These are phyloP conservation scores for Montifringilla adamsi DNA, from an alignment of 2,113 vertebrate species.

Conservation along the genomic window DNA sequence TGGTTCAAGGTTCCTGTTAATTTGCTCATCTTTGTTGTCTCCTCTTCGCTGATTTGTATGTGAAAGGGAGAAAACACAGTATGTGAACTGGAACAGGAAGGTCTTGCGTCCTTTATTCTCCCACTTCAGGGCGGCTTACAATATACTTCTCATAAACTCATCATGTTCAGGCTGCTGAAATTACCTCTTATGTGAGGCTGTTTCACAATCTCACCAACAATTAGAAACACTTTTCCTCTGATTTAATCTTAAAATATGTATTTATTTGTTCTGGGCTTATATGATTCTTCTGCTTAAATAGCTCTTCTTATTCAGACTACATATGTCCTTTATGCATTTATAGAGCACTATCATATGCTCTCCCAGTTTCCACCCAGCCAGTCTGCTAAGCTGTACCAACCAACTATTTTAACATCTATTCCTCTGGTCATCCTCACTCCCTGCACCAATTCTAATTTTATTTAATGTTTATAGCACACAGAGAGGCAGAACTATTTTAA, in stretches of 20 bases:
- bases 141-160: not conserved
- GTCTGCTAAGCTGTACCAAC: not conserved
- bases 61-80: not conserved
- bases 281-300: not conserved
- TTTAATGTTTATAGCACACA: not conserved
- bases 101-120: not conserved
- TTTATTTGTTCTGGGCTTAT: not conserved
- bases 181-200: not conserved
- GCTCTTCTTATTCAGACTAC: not conserved
- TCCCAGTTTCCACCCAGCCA: not conserved
- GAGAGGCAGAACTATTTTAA: not conserved
- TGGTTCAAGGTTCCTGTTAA: rapidly evolving
- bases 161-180: not conserved
- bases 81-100: not conserved
- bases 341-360: not conserved
- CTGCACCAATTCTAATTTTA: not conserved
- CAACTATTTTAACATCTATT: not conserved
- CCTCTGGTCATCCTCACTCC: not conserved
- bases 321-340: conserved; percentile 19
- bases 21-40: not conserved
- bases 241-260: not conserved
- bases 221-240: not conserved
- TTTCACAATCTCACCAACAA: not conserved
- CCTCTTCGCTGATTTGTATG: rapidly evolving
- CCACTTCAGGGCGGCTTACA: not conserved